A percentile compares a stretch with the other conserved stretches of the same genome.
Evolutionary conservation across 2,888 invertebrate genomes (phyloP).

Genomic region (Dusona sp.): DNA sequence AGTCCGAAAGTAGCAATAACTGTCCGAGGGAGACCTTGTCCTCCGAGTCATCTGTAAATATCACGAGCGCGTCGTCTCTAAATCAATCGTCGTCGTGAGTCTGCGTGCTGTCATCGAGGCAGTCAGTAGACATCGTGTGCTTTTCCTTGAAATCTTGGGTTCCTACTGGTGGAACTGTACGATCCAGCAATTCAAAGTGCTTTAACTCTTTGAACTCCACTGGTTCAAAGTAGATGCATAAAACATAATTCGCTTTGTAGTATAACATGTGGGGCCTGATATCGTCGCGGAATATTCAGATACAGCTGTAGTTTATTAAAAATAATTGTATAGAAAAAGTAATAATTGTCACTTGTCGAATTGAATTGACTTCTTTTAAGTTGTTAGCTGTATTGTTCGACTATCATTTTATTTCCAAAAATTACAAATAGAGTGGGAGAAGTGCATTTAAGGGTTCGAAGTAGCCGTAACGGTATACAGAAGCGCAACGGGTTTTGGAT

Average conservation of each 20-base stretch:
- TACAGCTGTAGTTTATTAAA: neutral
- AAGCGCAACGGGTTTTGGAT: conserved; percentile 56
- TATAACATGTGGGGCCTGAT: neutral
- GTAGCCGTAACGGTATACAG: conserved; percentile 28
- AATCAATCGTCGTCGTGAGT: conserved; percentile 78
- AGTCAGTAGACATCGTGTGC: conserved; percentile 15
- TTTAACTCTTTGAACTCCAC: conserved; percentile 43
- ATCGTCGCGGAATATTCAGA: neutral
- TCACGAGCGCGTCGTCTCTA: conserved; percentile 76
- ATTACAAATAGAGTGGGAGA: conserved; percentile 51
- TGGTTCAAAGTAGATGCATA: conserved; percentile 19
- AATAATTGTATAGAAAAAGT: neutral
- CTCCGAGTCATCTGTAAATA: conserved; percentile 79
- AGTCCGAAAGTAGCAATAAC: conserved; percentile 76
- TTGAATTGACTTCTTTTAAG: neutral
- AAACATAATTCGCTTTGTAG: conserved; percentile 24
- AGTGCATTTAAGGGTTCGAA: conserved; percentile 77
- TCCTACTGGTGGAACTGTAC: conserved; percentile 33
- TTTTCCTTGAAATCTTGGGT: conserved; percentile 58
- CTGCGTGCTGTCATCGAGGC: conserved; percentile 56
- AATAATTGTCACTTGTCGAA: neutral
- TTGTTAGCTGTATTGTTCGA: neutral
- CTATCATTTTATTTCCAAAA: neutral
- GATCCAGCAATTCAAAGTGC: conserved; percentile 33
- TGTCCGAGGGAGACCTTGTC: conserved; percentile 74